Base-by-base conservation (phyloP, 2,888 invertebrate genomes). In the Polymixis flavicincta region DNA sequence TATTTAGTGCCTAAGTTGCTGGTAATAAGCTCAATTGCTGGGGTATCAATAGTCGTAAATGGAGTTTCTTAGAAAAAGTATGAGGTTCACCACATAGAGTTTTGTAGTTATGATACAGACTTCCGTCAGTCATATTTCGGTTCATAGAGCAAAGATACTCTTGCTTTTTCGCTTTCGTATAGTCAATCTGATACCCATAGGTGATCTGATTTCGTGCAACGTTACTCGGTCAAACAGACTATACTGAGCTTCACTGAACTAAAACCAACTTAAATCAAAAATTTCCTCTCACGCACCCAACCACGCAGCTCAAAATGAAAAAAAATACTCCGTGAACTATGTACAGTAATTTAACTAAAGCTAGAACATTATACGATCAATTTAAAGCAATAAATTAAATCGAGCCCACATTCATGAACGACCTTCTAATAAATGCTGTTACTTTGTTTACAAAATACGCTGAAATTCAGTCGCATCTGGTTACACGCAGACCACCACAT, bases 361-460 rank as follows among this genome's bases (percentile, higher is more conserved):
- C 61, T n/a, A 64, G 2, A 19, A 28, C 37, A 48, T n/a, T 25
- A 7, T 7, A 9, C 19, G 11, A 19, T 59, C 19, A 74, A 77
- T 68, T 60, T 48, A 55, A 63, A 60, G 52, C 64, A 37, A 78
- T 78, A 55, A 52, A 71, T 52, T 68, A 19, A 48, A 64, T 71
- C 5, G 8, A 32, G 52, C 42, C 52, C 54, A 67, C n/a, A 68
- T 78, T 82, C 52, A 48, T 37, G n/a, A 63, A 82, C 13, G 28
- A 54, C 52, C 61, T 50, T 11, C 11, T 48, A 42, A 64, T 60
- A 69, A 59, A 76, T 52, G 8, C 19, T 22, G 37, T 45, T 57
- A 71, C 66, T 63, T 66, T 70, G 61, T 83, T 50, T 69, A 70
- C 28, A 71, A 76, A 61, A 60, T 60, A 37, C 67, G 14, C 32